Evolutionary conservation across 1,140 invertebrate species (phyloP).

Genomic region (Chlorops oryzae): DNA sequence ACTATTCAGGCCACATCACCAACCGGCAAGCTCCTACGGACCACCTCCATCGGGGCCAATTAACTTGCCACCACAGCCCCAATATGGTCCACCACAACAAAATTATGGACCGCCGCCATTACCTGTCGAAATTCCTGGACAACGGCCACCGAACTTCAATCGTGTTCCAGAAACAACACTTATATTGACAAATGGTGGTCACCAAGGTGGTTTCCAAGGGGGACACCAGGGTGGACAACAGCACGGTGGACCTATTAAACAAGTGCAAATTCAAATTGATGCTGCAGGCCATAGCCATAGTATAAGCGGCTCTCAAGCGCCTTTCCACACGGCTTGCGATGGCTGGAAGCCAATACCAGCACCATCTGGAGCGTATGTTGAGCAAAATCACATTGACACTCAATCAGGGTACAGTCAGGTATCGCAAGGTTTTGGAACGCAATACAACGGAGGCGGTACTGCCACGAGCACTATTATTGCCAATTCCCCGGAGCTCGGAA

Average conservation of each 20-base stretch:
- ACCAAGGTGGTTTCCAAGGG: slow-evolving; percentile 9
- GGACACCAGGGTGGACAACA: slow-evolving; percentile 13
- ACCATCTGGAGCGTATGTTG: slow-evolving; percentile 42
- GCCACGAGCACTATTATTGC: background rate
- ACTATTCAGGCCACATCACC: slow-evolving; percentile 35
- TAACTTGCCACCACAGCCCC: slow-evolving; percentile 29
- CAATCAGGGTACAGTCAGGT: slow-evolving; percentile 39
- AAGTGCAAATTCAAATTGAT: slow-evolving; percentile 42
- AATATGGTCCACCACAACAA: slow-evolving; percentile 42
- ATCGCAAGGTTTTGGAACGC: slow-evolving; percentile 20
- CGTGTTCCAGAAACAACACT: slow-evolving; percentile 26
- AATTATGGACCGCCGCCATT: slow-evolving; percentile 36
- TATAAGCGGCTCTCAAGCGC: slow-evolving; percentile 34
- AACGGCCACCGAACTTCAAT: slow-evolving; percentile 23
- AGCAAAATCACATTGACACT: slow-evolving; percentile 37
- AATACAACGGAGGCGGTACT: slow-evolving; percentile 1
- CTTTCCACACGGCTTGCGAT: slow-evolving; percentile 56
- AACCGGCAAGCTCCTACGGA: slow-evolving; percentile 42
- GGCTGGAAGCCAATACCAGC: slow-evolving; percentile 78
- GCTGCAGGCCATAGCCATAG: slow-evolving; percentile 38
- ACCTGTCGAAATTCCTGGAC: slow-evolving; percentile 25
- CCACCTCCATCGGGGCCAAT: slow-evolving; percentile 41
- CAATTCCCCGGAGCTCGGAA: slow-evolving; percentile 10
- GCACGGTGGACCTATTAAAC: slow-evolving; percentile 21
- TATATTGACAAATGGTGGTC: slow-evolving; percentile 17